Base-by-base conservation (phyloP, 2,113 vertebrate species). In the Sterrhoptilus dennistouni region DNA sequence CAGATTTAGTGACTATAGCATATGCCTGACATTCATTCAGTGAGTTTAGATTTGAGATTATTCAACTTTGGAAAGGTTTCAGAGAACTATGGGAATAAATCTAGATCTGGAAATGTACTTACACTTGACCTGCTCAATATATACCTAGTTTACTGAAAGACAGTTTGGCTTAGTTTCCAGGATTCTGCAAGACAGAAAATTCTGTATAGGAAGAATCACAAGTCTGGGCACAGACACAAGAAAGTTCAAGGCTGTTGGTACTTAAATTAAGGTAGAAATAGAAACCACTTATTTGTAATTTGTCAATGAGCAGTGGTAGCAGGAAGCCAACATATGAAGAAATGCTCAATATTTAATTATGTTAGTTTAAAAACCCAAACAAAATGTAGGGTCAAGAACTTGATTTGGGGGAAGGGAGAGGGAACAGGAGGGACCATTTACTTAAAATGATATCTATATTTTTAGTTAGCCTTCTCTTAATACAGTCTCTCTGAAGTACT, bases 191-290 rank as follows among this genome's bases (percentile, higher is more conserved):
- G 54, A 72, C 33, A 86, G n/a, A 79, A 87, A 53, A 70, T 52
- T 75, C 38, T 70, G n/a, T 69, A 70, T 50, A 68, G 64, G 56
- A 84, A 83, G 42, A 79, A 61, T 65, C 70, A 83, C 2, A 40
- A 85, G 38, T 64, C 47, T 86, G 14, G 35, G 33, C 2, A 14
- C 45, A 87, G 47, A 69, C 27, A 33, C 33, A 72, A 87, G 23
- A 82, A 83, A 7, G 50, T 57, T 64, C 49, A 60, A 89, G 31
- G 38, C 5, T 45, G 23, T 15, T 75, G 52, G 35, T 63, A 57
- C 16, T 61, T 69, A 77, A 83, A 84, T 89, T 50, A 89, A 74
- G n/a, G 31, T 19, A 79, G 68, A 89, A 93, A 76, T 42, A 87
- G 42, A 89, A 94, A 21, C 13, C 40, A 35, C 17, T 77, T 65